These are phyloP conservation scores for Caenorhabditis imperialis DNA, from an alignment of 2,888 invertebrate genomes.

Conservation along the genomic window DNA sequence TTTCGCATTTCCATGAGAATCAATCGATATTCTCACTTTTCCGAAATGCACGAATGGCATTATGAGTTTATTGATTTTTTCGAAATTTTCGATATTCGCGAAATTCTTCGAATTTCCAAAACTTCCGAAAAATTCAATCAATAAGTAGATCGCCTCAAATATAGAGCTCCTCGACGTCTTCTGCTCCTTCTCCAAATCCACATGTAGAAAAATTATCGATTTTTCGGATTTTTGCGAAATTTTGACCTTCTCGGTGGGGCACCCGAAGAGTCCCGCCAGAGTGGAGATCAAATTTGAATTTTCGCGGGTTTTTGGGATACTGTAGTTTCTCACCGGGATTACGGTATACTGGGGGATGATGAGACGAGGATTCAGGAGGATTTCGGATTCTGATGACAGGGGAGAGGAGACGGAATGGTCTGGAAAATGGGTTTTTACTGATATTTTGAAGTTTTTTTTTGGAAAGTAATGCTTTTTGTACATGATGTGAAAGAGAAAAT, in stretches of 20 bases:
- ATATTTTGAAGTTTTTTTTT: no score
- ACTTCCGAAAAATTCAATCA: no score
- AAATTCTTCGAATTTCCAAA: no score
- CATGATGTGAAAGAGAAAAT: no score
- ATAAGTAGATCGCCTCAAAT: conserved; percentile 31
- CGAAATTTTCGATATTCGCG: no score
- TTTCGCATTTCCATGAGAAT: conserved; percentile 1
- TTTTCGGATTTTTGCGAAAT: conserved; percentile 16
- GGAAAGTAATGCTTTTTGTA: no score
- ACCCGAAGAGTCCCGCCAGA: conserved; percentile 17
- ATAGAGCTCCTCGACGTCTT: conserved; percentile 30
- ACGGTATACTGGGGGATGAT: conserved; percentile 31
- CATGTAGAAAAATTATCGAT: conserved; percentile 38
- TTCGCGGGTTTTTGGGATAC: conserved; percentile 12
- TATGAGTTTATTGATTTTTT: conserved; percentile 6
- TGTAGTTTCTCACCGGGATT: no score
- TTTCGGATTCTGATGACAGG: no score
- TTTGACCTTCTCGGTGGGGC: conserved; percentile 15
- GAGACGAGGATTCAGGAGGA: conserved; percentile 30
- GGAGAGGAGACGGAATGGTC: no score
- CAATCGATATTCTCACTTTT: conserved; percentile 33
- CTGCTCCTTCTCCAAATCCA: conserved; percentile 23
- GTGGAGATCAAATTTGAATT: conserved; percentile 2
- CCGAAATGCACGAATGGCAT: conserved; percentile 51
- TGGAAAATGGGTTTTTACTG: no score